Base-by-base conservation (phyloP, 2,888 invertebrate genomes). In the Leucophenga montana region DNA sequence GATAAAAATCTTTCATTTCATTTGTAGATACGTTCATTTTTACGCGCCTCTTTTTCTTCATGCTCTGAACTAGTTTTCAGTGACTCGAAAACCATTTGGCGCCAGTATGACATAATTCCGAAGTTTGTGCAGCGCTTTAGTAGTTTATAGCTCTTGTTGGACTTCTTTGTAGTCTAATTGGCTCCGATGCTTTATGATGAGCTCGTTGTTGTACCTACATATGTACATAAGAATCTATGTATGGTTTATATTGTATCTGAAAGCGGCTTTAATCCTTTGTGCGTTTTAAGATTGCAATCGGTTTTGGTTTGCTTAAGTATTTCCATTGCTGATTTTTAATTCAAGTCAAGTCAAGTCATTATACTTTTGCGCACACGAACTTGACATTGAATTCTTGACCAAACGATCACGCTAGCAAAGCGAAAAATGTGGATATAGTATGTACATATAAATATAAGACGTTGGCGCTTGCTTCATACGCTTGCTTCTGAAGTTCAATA, bases 301-400 rank as follows among this genome's bases (percentile, higher is more conserved):
- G 8, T 53, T 53, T 9, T 16, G n/a, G n/a, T n/a, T 3, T 16
- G 18, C 6, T 16, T 50, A 14, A 8, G 53, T 53, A 9, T 53
- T 53, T n/a, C 16, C 14, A 5, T 53, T 53, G 16, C 14, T 53
- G 16, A 6, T 16, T 9, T 53, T 16, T 16, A 9, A 18, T 16
- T 53, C 20, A 20, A 18, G 18, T 16, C 14, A 14, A 18, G 1
- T 22, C 14, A 20, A 14, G 22, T 56, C 56, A 14, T 56, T 56
- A 56, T 22, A 56, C 56, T 22, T 3, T 8, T 9, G 18, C 22
- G 11, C 20, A 56, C 22, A 22, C 22, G 56, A 56, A 56, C 56
- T 56, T 56, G 56, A 56, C 56, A 56, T 56, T 56, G 56, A 56
- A 56, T 56, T 56, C 20, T n/a, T 16, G 53, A 9, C 53, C 18